phyloP scores from a whole-genome alignment of 2,797 vertebrate genomes.

The Setipinna tenuifilis region DNA sequence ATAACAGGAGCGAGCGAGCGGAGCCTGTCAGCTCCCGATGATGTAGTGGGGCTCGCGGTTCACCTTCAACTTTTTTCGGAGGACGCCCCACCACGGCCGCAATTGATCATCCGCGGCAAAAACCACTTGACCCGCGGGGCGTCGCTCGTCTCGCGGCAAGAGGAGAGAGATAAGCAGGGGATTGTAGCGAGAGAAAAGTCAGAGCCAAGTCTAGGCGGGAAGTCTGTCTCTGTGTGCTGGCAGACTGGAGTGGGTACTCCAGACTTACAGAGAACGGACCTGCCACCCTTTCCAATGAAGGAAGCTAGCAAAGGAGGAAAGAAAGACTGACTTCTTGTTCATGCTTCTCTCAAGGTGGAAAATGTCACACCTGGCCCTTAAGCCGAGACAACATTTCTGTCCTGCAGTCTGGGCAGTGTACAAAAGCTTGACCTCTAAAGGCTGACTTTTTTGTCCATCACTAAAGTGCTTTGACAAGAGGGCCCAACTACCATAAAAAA shows the following conservation, averaged over 20 bases:
- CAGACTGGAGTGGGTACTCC: slow-evolving; percentile 10
- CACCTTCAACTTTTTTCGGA: slow-evolving; percentile 32
- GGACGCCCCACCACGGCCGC: slow-evolving; percentile 36
- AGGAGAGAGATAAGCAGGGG: slow-evolving; percentile 43
- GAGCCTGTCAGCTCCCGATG: slow-evolving; percentile 36
- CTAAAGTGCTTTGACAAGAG: neutral
- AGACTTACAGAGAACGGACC: slow-evolving; percentile 33
- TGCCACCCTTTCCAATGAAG: slow-evolving; percentile 33
- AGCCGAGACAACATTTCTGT: slow-evolving; percentile 55
- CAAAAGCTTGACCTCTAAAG: slow-evolving; percentile 24
- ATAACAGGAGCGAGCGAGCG: neutral
- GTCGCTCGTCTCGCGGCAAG: neutral
- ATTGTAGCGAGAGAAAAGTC: slow-evolving; percentile 6
- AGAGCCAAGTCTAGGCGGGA: slow-evolving; percentile 30
- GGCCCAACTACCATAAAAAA: neutral
- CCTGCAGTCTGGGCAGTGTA: slow-evolving; percentile 33
- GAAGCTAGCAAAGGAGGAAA: slow-evolving; percentile 36
- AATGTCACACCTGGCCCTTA: slow-evolving; percentile 58
- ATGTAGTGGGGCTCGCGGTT: slow-evolving; percentile 23
- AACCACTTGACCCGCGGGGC: neutral
- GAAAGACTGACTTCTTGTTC: slow-evolving; percentile 34
- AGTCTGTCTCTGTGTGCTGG: neutral
- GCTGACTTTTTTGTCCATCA: neutral
- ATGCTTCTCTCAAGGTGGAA: slow-evolving; percentile 37
- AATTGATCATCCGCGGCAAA: slow-evolving; percentile 34